These are phyloP conservation scores for Heterodera filipjevi DNA, from an alignment of 2,888 invertebrate genomes.

Conservation along the genomic window DNA sequence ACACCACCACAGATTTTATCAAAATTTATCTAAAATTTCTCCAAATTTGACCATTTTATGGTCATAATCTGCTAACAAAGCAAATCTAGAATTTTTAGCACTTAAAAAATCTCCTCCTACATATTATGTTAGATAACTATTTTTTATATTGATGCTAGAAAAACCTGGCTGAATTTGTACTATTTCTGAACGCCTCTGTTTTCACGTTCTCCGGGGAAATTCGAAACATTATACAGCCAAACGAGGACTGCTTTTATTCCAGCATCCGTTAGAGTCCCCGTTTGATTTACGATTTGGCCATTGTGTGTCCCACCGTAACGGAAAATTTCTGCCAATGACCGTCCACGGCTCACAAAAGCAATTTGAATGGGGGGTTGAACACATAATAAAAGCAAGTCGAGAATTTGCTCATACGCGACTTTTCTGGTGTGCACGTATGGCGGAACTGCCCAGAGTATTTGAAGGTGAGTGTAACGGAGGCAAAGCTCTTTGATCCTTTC, in stretches of 20 bases:
- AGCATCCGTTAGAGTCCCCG: background rate
- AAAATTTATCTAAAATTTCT: too few relatives aligned
- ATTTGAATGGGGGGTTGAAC: too few relatives aligned
- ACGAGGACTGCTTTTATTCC: background rate
- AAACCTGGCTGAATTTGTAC: background rate
- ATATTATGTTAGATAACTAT: too few relatives aligned
- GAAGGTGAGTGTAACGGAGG: background rate
- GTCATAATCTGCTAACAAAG: too few relatives aligned
- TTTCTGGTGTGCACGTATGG: conserved; percentile 1
- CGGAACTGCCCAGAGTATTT: background rate
- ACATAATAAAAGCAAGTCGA: background rate
- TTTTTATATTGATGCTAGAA: too few relatives aligned
- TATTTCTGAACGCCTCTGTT: background rate
- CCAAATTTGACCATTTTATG: too few relatives aligned
- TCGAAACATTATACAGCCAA: background rate
- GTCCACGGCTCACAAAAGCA: background rate
- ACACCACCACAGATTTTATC: too few relatives aligned
- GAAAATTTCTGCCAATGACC: conserved; percentile 8
- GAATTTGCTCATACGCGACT: background rate
- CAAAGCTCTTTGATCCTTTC: background rate
- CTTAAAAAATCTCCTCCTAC: too few relatives aligned
- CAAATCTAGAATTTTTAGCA: too few relatives aligned
- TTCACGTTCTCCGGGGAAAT: background rate
- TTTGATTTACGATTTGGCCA: background rate
- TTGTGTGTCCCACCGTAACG: conserved; percentile 6